A percentile compares a stretch with the other conserved stretches of the same genome.
These are phyloP conservation scores for Papilio glaucus DNA, from an alignment of 1,140 invertebrate species.

Conservation along the genomic window DNA sequence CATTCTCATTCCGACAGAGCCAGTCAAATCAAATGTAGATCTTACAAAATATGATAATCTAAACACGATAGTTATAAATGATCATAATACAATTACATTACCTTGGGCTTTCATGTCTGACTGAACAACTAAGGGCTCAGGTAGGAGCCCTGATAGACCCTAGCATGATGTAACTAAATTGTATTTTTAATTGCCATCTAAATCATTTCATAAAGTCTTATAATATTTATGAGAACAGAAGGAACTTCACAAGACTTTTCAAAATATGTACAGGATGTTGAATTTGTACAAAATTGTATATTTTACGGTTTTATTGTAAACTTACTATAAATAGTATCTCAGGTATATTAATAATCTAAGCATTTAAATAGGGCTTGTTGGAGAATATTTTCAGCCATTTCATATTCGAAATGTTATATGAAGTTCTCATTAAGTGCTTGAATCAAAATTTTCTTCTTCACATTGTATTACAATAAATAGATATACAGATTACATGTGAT, in stretches of 20 bases:
- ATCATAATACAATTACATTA: neutral
- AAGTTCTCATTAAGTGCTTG: conserved; percentile 18
- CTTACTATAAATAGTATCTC: neutral
- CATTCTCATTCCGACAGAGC: no score
- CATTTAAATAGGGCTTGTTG: conserved; percentile 7
- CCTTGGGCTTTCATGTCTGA: neutral
- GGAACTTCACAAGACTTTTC: no score
- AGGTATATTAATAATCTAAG: neutral
- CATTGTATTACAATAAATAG: conserved; percentile 15
- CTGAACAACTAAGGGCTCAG: neutral
- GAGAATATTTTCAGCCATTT: neutral
- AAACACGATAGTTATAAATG: no score
- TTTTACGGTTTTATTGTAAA: neutral
- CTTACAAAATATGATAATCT: no score
- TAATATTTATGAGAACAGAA: neutral
- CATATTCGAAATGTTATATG: neutral
- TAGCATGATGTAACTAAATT: neutral
- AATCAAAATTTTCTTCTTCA: conserved; percentile 25
- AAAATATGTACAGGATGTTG: neutral
- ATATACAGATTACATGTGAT: conserved; percentile 4
- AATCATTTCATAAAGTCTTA: no score
- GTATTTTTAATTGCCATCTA: neutral
- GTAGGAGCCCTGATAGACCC: neutral
- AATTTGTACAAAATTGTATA: conserved; percentile 12
- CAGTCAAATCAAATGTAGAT: no score